Base-by-base conservation (phyloP, 2,113 vertebrate genomes). In the Piaya cayana region DNA sequence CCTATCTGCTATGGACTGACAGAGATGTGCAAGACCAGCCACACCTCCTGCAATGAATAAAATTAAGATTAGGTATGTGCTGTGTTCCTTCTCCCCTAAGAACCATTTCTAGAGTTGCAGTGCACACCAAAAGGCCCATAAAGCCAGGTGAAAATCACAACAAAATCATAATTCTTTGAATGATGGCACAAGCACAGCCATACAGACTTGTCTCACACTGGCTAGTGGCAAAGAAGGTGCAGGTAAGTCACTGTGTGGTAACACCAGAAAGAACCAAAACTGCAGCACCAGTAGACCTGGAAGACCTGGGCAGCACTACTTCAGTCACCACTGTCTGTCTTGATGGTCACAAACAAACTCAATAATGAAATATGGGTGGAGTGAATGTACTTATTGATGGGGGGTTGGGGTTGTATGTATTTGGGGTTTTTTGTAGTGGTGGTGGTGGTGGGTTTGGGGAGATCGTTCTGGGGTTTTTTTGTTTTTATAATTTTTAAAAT, bases 11-110 rank as follows among this genome's bases (percentile, higher is more conserved):
- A 27, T 2, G 10, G 30, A 43, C 56, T 19, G 9, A 17, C 56
- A 18, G n/a, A 75, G 52, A 59, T 5, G 47, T 13, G 36, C 84
- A 65, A 65, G 29, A 69, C 16, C 53, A 64, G 37, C 12, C 22
- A 29, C 22, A 47, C 2, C 10, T 74, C 16, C 19, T 11, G 5
- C 29, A 71, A 79, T 27, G 25, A 67, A 21, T 39, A 43, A 65
- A 45, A 43, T 1, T 1, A 83, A 56, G 9, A 6, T 5, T 4
- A 71, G 43, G 26, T 15, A 34, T 4, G 11, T 1, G 2, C 22
- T 25, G 9, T 12, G 3, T 8, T 42, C 37, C 13, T 18, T 8
- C 22, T 4, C 11, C 37, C 15, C 39, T 50, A 69, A 22, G 21
- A 83, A n/a, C 49, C 23, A 77, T 21, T 7, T 21, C 52, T 27